A percentile compares a stretch with the other conserved stretches of the same genome.
These are phyloP conservation scores for Hydropsyche betteni DNA, from an alignment of 2,888 invertebrate genomes.

Conservation along the genomic window DNA sequence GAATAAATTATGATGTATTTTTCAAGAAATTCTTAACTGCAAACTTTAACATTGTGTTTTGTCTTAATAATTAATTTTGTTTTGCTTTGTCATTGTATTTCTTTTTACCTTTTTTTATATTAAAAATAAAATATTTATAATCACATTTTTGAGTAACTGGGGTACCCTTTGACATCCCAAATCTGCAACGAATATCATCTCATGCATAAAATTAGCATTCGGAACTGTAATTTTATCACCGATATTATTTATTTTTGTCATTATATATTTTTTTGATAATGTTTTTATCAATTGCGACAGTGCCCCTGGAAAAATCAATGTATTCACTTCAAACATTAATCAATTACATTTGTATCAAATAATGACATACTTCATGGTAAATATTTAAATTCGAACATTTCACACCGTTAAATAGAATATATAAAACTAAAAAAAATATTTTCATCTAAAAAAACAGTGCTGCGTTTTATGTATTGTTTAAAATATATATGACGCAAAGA, in stretches of 20 bases:
- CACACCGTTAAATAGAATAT: neutral
- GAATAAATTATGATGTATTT: too few species aligned
- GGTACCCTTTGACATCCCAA: slow-evolving; percentile 48
- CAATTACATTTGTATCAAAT: too few species aligned
- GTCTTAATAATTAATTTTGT: too few species aligned
- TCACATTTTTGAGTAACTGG: slow-evolving; percentile 45
- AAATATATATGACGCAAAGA: too few species aligned
- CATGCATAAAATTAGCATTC: slow-evolving; percentile 52
- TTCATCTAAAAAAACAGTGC: neutral
- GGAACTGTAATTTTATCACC: neutral
- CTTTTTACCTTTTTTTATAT: neutral
- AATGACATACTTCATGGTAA: neutral
- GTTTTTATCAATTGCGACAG: neutral
- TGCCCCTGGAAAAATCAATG: neutral
- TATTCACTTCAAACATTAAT: neutral
- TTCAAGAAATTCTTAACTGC: too few species aligned
- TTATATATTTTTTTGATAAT: slow-evolving; percentile 1
- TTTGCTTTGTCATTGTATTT: too few species aligned
- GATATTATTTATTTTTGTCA: neutral
- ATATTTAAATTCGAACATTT: neutral
- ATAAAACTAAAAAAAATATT: neutral
- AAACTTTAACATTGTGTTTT: too few species aligned
- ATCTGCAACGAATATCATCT: slow-evolving; percentile 53
- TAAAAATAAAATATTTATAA: neutral
- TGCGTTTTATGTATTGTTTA: too few species aligned